Percentiles rank a stretch among this genome's conserved stretches.
Conservation (phyloP, 2,113 vertebrate genomes). For the Argyrosomus japonicus region DNA sequence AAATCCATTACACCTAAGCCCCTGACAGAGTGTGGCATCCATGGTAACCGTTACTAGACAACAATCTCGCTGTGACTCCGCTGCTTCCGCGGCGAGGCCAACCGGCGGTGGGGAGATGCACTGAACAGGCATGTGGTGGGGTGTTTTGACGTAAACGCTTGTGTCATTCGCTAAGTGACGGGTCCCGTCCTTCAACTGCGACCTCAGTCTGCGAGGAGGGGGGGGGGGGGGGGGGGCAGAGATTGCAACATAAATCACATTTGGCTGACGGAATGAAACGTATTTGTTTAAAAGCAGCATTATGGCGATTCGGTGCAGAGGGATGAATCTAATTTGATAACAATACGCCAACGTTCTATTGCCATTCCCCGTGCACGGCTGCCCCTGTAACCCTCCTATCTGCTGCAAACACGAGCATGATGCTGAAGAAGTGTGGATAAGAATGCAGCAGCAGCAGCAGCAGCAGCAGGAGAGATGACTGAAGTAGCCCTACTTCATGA, state of each 20-base stretch:
- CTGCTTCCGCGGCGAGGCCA: slow-evolving; percentile 18
- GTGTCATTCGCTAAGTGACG: slow-evolving; percentile 63
- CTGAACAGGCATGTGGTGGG: not conserved
- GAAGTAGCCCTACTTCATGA: slow-evolving; percentile 26
- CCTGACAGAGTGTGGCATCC: slow-evolving; percentile 66
- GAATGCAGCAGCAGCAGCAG: slow-evolving; percentile 22
- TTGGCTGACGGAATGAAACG: slow-evolving; percentile 30
- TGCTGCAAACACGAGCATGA: slow-evolving; percentile 14
- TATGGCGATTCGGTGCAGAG: not conserved
- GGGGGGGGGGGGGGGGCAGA: not conserved
- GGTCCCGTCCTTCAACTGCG: slow-evolving; percentile 57
- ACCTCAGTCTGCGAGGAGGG: slow-evolving; percentile 1
- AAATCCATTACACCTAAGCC: slow-evolving; percentile 74
- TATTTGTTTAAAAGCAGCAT: slow-evolving; percentile 59
- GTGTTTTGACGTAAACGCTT: slow-evolving; percentile 41
- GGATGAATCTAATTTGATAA: slow-evolving; percentile 53
- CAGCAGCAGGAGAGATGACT: slow-evolving; percentile 1
- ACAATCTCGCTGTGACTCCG: slow-evolving; percentile 51
- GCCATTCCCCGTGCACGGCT: slow-evolving; percentile 27
- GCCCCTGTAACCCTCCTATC: slow-evolving; percentile 27
- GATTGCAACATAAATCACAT: slow-evolving; percentile 55
- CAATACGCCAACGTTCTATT: slow-evolving; percentile 45
- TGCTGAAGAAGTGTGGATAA: slow-evolving; percentile 32
- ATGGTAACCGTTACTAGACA: slow-evolving; percentile 77
- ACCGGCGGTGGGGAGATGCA: slow-evolving; percentile 5